phyloP scores from a whole-genome alignment of 2,888 invertebrate genomes.

The Chloroclystis v-ata region DNA sequence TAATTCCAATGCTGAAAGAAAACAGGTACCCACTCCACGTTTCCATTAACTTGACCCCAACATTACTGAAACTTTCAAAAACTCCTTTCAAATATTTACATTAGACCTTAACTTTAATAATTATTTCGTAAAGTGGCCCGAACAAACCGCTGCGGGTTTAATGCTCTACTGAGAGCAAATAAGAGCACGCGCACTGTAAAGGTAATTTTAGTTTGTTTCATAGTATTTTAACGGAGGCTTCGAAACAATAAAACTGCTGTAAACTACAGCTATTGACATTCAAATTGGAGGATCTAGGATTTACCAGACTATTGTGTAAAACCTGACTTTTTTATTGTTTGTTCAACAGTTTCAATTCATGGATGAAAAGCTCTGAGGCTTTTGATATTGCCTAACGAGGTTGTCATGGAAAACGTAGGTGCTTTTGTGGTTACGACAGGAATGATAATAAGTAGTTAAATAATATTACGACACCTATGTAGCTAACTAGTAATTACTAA shows the following conservation, averaged over 20 bases:
- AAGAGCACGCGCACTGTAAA: slow-evolving; percentile 15
- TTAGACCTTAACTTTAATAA: slow-evolving; percentile 8
- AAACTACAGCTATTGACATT: neutral
- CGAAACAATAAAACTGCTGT: neutral
- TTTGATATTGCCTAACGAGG: no score
- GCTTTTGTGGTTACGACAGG: no score
- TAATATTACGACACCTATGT: no score
- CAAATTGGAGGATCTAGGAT: no score
- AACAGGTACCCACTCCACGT: neutral
- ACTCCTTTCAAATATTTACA: neutral
- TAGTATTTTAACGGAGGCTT: neutral
- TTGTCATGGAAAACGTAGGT: no score
- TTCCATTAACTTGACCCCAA: neutral
- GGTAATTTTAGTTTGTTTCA: slow-evolving; percentile 20
- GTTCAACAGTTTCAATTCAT: neutral
- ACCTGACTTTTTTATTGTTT: no score
- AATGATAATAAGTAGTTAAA: no score
- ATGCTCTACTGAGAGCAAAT: slow-evolving; percentile 19
- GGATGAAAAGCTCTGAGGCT: no score
- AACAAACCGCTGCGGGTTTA: slow-evolving; percentile 18
- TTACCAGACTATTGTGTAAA: no score
- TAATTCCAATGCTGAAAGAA: no score
- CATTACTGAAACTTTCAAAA: neutral
- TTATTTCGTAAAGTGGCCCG: slow-evolving; percentile 14
- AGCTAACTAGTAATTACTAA: no score